Percentiles rank a stretch among this genome's conserved stretches.
Conservation (phyloP, 37 sponge, comb jelly and placozoan species). For the Geodia barretti region DNA sequence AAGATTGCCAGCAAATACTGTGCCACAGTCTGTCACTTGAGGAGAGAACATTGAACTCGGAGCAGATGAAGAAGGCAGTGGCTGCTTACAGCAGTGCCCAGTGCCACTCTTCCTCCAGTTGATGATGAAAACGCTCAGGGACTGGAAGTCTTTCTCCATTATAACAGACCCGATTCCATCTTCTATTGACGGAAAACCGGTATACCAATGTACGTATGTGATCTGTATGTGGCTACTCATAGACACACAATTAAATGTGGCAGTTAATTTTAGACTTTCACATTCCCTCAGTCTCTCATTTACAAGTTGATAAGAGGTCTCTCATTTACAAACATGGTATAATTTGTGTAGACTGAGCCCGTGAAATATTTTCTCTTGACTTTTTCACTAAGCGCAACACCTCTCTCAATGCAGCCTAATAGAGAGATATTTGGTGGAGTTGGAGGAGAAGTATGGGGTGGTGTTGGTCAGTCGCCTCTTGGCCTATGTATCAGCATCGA, state of each 20-base stretch:
- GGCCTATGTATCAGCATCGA: conserved; percentile 57
- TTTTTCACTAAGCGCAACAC: too few relatives aligned
- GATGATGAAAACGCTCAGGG: not conserved
- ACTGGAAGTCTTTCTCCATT: conserved; percentile 43
- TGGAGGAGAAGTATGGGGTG: conserved; percentile 48
- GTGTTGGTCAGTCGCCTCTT: conserved; percentile 34
- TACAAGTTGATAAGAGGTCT: not conserved
- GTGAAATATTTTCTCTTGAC: not conserved
- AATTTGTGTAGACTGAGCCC: not conserved
- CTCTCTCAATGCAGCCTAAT: conserved; percentile 12
- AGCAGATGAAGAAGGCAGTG: conserved; percentile 39
- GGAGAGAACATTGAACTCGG: conserved; percentile 29
- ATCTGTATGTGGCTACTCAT: too few relatives aligned
- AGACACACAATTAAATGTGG: too few relatives aligned
- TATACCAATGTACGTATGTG: conserved; percentile 8
- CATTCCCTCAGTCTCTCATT: too few relatives aligned
- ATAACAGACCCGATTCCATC: not conserved
- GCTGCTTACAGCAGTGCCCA: conserved; percentile 29
- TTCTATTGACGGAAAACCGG: not conserved
- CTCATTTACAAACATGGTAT: not conserved
- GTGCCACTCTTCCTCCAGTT: conserved; percentile 61
- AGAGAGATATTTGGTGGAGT: conserved; percentile 17
- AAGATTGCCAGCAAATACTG: conserved; percentile 42
- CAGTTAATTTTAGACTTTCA: too few relatives aligned
- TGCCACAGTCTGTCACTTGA: conserved; percentile 19